Evolutionary conservation across 2,888 invertebrate species (phyloP), one percentile per base, ranked within the genome.

Genomic region (Nemapogon koenigi): DNA sequence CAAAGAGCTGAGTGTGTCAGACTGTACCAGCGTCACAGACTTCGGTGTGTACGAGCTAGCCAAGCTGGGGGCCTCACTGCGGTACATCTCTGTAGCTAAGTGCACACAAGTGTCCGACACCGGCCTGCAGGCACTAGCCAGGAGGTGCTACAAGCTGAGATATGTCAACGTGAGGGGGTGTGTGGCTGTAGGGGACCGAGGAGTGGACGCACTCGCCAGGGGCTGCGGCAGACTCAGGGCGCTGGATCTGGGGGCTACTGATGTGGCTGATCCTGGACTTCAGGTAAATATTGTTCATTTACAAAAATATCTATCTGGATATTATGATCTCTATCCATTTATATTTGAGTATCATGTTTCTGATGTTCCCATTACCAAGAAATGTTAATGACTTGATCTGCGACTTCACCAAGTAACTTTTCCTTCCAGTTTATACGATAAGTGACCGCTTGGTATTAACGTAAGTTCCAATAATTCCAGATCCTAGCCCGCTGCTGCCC

Each of bases 151-250:
- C 62, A 94, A 93, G 61, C 69, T 96, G 36, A 81, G 92, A 16
- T 96, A 96, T 64, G 80, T 96, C 39, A 96, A 96, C 66, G 91
- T 93, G 1, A 82, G 96, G 31, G 95, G 95, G 4, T 96, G 95
- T 56, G 94, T 95, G 48, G 94, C 94, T 0, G 87, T 96, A 2
- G 94, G 94, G n/a, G 96, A 96, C 59, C 93, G 92, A 55, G 91
- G 94, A 4, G 88, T 95, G 46, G 90, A 91, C 35, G 89, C 91
- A 1, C 78, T 96, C 43, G 93, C 93, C 0, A 81, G 91, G 41
- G 90, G 90, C 8, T 95, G 95, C 59, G 90, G 92, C 1, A 82
- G 94, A 29, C 70, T 96, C 18, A 81, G 94, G 3, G 94, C 95
- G 0, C 70, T 96, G 6, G 96, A 96, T 58, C 85, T 95, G 35